Conservation (phyloP, 2,113 vertebrate species). For the Cygnus atratus region DNA sequence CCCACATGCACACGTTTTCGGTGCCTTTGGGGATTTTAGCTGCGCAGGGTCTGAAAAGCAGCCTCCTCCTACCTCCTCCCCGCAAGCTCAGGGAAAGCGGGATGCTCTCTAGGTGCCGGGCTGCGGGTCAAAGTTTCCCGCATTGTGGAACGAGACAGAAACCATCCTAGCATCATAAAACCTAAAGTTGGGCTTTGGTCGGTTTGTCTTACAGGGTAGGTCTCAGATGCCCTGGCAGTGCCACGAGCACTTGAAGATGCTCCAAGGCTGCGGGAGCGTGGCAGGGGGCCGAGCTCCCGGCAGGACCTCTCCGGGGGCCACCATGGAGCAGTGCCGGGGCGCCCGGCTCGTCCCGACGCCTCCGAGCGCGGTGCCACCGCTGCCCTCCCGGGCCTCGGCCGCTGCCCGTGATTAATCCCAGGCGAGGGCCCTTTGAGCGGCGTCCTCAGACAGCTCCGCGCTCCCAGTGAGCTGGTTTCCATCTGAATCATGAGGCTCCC, state of each 20-base stretch:
- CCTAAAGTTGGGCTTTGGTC: background rate
- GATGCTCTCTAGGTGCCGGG: background rate
- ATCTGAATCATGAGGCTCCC: background rate
- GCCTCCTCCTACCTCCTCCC: conserved; percentile 9
- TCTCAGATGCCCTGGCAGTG: background rate
- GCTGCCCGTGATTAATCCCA: background rate
- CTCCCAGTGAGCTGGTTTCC: background rate
- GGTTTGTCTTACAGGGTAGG: background rate
- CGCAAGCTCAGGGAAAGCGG: background rate
- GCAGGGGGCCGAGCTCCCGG: background rate
- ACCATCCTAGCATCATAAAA: background rate
- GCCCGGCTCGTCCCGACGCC: fast-evolving
- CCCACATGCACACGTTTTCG: background rate
- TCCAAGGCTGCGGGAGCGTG: background rate
- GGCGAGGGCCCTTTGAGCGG: background rate
- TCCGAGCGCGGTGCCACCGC: background rate
- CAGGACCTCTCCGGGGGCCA: background rate
- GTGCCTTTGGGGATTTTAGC: conserved; percentile 47
- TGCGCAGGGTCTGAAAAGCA: background rate
- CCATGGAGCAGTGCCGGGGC: background rate
- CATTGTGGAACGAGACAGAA: background rate
- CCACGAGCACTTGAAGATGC: background rate
- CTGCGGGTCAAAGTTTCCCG: background rate
- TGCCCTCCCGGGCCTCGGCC: background rate
- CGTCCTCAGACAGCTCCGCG: background rate